Base-by-base conservation (phyloP, 2,888 invertebrate genomes). In the Creontiades dilutus region DNA sequence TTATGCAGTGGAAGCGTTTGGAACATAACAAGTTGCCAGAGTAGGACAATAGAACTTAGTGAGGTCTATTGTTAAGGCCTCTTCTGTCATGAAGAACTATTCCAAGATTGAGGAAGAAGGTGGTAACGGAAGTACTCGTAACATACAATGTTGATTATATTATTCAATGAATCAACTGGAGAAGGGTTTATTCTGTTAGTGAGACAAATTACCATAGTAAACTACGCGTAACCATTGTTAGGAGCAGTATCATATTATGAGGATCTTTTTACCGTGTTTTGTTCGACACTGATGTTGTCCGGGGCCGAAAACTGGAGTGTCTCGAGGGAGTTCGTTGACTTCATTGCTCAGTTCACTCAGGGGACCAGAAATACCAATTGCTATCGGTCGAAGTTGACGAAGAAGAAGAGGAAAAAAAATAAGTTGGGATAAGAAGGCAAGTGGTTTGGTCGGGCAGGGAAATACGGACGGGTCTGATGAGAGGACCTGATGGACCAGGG, bases 231-330 rank as follows among this genome's bases (percentile, higher is more conserved):
- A 37, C 78, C 11, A 68, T 23, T 68, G 23, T 68, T 68, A 61
- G 23, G 68, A 68, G 68, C 68, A 3, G 27, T 23, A 68, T 23
- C 27, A 57, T 57, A 37, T 37, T n/a, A 57, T 57, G 13, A 57
- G 68, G 23, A 46, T 37, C 7, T 82, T 28, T 61, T 85, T 86
- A 86, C 86, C 86, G 86, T 86, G 47, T 86, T 86, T 27, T 86
- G 75, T 86, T 86, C 86, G 28, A 86, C 76, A 86, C 48, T 75
- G 86, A 27, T 75, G 86, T 23, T 86, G 75, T 86, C 86, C 48
- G 86, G 76, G 14, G 86, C 46, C 52, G 86, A 86, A 76, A 75
- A 86, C 86, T 86, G 86, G 47, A 86, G 86, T 75, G 86, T 86
- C 76, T 86, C 86, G 16, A 86, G 76, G 47, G 86, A 86, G 48